Conservation (phyloP, 2,113 vertebrate genomes). For the Zapus hudsonius region DNA sequence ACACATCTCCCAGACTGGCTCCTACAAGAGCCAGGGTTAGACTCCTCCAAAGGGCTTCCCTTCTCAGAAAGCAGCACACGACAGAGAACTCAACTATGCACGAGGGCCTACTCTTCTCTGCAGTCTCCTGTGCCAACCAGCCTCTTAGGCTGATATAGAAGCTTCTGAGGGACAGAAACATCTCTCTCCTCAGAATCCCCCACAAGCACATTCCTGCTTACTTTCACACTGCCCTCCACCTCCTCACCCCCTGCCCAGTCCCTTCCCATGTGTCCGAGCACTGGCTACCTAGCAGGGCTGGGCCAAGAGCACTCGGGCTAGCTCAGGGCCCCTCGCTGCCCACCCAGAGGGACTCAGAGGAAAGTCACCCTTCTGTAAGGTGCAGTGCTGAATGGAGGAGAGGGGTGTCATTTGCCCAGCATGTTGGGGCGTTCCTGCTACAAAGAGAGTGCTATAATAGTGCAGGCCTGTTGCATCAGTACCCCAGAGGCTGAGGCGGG, state of each 20-base stretch:
- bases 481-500: not conserved
- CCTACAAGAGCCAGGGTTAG: not conserved
- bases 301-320: not conserved
- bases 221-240: not conserved
- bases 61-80: not conserved
- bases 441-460: not conserved
- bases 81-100: rapidly evolving
- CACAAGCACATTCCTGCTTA: not conserved
- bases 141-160: not conserved
- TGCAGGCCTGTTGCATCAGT: not conserved
- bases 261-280: not conserved
- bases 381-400: rapidly evolving
- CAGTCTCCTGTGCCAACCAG: not conserved
- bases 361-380: not conserved
- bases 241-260: not conserved
- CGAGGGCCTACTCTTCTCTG: not conserved
- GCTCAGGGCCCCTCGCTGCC: not conserved
- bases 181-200: not conserved
- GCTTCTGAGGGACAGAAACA: not conserved
- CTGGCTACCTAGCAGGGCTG: not conserved
- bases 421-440: not conserved
- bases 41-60: not conserved
- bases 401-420: not conserved
- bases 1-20: not conserved
- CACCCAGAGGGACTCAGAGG: not conserved